Evolutionary conservation across 1,140 invertebrate species (phyloP), one percentile per base, ranked within the genome.

Genomic region (Oryzaephilus surinamensis): DNA sequence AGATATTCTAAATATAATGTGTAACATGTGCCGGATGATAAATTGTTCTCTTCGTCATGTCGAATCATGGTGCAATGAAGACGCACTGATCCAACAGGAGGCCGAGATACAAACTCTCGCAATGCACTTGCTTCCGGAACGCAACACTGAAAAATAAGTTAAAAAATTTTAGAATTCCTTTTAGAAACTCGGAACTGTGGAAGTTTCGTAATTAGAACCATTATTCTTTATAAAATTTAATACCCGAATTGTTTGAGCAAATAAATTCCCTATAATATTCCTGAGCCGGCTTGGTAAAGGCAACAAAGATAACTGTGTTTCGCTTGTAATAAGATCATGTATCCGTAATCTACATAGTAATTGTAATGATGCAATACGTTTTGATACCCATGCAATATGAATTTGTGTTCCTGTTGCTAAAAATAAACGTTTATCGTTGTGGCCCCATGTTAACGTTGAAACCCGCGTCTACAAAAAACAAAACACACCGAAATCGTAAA

Each of bases 41-140:
- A 59, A 33, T 74, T 74, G 23, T 70, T 71, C 51, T 89, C 83
- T 48, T 89, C 83, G 43, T 91, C 84, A 58, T 97, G 88, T 2
- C 94, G 72, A 33, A 98, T 80, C 88, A 98, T 93, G 17, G 94
- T 97, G 65, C 94, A 97, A 63, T 97, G 88, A 6, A 96, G 67
- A 8, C 92, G 76, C 10, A 83, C 85, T 37, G 79, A 79, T 30
- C 79, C 79, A 18, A 77, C 71, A 6, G 92, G 92, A 2, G 93
- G 90, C 15, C 84, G 77, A 20, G 88, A 93, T 1, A 97, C 92
- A 70, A 97, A 97, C 27, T 90, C 84, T 35, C 92, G 74, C 16
- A 98, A 65, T 35, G 84, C 82, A 45, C 77, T 78, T 3, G 79
- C 75, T 63, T 93, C 86, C 13, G 95, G 95, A 32, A 97, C 83